Evolutionary conservation across 1,140 invertebrate species (phyloP).

Genomic region (Drosophila orena): DNA sequence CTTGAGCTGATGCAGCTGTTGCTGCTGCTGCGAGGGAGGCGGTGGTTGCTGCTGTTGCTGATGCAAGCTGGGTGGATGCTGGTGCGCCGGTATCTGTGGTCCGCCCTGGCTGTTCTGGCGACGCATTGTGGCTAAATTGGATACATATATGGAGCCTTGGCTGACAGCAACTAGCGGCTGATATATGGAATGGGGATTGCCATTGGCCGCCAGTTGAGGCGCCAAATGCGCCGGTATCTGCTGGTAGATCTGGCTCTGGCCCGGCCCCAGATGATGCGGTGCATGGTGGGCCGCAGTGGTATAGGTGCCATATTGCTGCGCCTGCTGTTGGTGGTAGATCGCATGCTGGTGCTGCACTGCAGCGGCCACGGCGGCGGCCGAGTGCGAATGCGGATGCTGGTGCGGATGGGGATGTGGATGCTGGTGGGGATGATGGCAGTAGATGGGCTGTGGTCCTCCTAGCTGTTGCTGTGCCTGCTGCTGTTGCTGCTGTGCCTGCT

Average conservation of each 20-base stretch:
- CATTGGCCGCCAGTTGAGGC: constrained; percentile 65
- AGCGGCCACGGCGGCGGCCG: constrained; percentile 76
- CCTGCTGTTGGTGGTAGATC: constrained; percentile 79
- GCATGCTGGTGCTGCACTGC: constrained; percentile 82
- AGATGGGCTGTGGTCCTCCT: constrained; percentile 83
- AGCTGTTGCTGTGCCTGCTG: constrained; percentile 80
- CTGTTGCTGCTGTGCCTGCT: constrained; percentile 45
- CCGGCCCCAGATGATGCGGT: constrained; percentile 73
- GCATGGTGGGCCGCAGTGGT: constrained; percentile 76
- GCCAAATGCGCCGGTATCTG: constrained; percentile 81
- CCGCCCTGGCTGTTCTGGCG: constrained; percentile 78
- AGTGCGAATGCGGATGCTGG: constrained; percentile 81
- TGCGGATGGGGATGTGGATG: constrained; percentile 82
- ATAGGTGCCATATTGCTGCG: constrained; percentile 78
- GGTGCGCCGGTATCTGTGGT: constrained; percentile 72
- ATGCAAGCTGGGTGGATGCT: constrained; percentile 54
- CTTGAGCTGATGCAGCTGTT: constrained; percentile 72
- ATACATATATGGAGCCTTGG: constrained; percentile 80
- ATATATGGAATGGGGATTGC: constrained; percentile 83
- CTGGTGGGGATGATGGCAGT: constrained; percentile 81
- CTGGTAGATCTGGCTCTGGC: constrained; percentile 81
- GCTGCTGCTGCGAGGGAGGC: constrained; percentile 63
- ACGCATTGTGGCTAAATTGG: constrained; percentile 81
- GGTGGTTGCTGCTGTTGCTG: constrained; percentile 57
- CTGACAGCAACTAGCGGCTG: constrained; percentile 81